Evolutionary conservation across 2,888 invertebrate genomes (phyloP).

Genomic region (Dexiosoma caninum): DNA sequence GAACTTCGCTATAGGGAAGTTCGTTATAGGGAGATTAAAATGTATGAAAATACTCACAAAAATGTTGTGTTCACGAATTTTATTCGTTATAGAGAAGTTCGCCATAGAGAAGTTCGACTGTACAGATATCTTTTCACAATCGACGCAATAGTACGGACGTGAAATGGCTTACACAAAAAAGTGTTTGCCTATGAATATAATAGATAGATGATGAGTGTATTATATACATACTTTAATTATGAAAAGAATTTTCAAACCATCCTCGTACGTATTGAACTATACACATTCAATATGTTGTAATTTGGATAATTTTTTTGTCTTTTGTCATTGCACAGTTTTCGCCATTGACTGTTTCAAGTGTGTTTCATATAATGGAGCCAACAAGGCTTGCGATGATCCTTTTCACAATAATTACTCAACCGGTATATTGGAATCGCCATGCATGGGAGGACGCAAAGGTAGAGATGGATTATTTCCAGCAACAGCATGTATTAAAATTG

Average conservation of each 20-base stretch:
- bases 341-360: slow-evolving; percentile 98
- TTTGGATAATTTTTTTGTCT: slow-evolving; percentile 12
- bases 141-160: too few relatives aligned
- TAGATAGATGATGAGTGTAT: too few relatives aligned
- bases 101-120: too few relatives aligned
- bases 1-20: too few relatives aligned
- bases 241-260: neutral
- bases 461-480: slow-evolving; percentile 96
- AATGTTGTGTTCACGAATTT: too few relatives aligned
- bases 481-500: slow-evolving; percentile 97
- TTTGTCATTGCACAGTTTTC: slow-evolving; percentile 76
- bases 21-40: too few relatives aligned
- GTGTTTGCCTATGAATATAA: too few relatives aligned
- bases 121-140: too few relatives aligned
- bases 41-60: too few relatives aligned
- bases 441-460: slow-evolving; percentile 95
- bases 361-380: slow-evolving; percentile 92
- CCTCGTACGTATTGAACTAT: neutral
- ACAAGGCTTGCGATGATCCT: slow-evolving; percentile 94
- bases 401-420: slow-evolving; percentile 94
- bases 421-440: slow-evolving; percentile 91
- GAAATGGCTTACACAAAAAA: too few relatives aligned
- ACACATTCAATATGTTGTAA: neutral
- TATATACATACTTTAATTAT: too few relatives aligned
- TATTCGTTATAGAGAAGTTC: too few relatives aligned